These are phyloP conservation scores for Notothenia rossii DNA, from an alignment of 2,113 vertebrate species.

Conservation along the genomic window DNA sequence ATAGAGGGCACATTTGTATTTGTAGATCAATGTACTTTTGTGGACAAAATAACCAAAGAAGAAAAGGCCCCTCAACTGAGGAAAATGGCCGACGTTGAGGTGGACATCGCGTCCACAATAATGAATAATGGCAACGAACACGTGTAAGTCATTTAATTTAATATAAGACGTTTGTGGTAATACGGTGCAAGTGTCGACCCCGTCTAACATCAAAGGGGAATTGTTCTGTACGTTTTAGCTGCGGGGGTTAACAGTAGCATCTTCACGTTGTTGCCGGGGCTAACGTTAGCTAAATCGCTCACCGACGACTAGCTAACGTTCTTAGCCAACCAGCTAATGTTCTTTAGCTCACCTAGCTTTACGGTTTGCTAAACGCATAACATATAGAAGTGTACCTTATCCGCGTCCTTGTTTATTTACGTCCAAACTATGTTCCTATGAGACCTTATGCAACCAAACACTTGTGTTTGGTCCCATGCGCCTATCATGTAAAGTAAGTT, in stretches of 20 bases:
- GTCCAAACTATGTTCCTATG: fast-evolving
- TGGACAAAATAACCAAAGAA: conserved; percentile 45
- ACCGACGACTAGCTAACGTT: conserved; percentile 34
- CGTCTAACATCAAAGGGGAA: fast-evolving
- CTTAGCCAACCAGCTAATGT: conserved; percentile 46
- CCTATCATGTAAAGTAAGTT: background rate
- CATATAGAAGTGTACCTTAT: fast-evolving
- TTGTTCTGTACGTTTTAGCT: background rate
- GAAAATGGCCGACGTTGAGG: conserved; percentile 84
- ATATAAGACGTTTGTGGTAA: background rate
- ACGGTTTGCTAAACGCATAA: background rate
- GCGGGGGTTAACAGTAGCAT: background rate
- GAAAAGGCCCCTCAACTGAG: conserved; percentile 52
- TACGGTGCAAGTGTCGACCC: fast-evolving
- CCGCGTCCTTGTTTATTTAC: background rate
- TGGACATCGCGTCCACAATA: conserved; percentile 79
- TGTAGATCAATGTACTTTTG: background rate
- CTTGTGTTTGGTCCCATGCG: fast-evolving
- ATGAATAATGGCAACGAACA: conserved; percentile 84
- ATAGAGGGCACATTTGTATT: conserved; percentile 11
- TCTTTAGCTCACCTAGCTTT: conserved; percentile 29
- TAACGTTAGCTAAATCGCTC: conserved; percentile 36
- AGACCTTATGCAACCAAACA: fast-evolving
- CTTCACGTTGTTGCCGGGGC: conserved; percentile 50
- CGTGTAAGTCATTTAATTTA: conserved; percentile 72